phyloP scores from a whole-genome alignment of 2,113 vertebrate genomes.

The Bucco capensis region DNA sequence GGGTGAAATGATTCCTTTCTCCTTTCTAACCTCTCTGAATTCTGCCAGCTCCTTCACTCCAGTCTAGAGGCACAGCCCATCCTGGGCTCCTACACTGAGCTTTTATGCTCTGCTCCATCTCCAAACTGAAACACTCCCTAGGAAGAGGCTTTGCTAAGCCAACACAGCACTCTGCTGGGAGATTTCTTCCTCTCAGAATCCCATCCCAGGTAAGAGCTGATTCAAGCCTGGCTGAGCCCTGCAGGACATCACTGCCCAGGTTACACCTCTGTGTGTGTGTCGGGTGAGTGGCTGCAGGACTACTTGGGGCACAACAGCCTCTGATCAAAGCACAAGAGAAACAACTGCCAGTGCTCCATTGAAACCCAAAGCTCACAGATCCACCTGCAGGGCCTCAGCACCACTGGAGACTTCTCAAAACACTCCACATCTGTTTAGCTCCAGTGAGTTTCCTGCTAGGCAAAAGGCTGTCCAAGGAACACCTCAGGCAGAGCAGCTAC shows the following conservation, averaged over 20 bases:
- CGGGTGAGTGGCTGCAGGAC: neutral
- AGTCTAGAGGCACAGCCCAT: neutral
- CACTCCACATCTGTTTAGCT: rapidly evolving
- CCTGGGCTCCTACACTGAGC: neutral
- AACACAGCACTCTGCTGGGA: neutral
- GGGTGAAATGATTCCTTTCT: neutral
- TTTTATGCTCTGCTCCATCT: neutral
- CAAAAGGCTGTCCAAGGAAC: neutral
- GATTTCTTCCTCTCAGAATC: neutral
- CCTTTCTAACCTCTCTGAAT: neutral
- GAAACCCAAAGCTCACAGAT: neutral
- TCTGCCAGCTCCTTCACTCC: neutral
- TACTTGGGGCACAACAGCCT: neutral
- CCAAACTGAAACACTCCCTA: neutral
- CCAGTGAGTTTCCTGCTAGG: neutral
- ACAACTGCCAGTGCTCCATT: neutral
- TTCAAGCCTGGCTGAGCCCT: neutral
- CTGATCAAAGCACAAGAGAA: neutral
- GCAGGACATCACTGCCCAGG: neutral
- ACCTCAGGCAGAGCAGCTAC: neutral
- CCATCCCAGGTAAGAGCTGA: neutral
- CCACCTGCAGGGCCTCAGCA: neutral
- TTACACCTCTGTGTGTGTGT: too few species aligned
- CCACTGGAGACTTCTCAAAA: neutral
- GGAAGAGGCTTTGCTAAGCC: neutral